Evolutionary conservation across 2,797 vertebrate species (phyloP).

Genomic region (Xiphorhynchus erythropygius): DNA sequence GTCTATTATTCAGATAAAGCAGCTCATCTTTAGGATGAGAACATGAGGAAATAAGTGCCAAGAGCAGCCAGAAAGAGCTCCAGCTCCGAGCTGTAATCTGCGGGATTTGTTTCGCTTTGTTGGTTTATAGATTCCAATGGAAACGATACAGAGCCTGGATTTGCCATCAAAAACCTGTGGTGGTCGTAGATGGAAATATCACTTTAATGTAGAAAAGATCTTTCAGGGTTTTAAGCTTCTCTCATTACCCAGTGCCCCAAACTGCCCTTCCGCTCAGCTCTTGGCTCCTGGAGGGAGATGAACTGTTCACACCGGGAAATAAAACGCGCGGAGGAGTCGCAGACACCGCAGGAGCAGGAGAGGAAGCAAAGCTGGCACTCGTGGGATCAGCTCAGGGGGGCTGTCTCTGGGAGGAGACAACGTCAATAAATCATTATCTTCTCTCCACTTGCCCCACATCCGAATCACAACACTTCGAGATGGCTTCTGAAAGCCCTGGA

Average conservation of each 20-base stretch:
- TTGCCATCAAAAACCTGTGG: fast-evolving
- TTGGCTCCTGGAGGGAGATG: not conserved
- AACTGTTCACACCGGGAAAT: not conserved
- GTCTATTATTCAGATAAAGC: not conserved
- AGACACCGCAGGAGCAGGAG: fast-evolving
- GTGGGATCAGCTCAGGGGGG: not conserved
- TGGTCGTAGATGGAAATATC: fast-evolving
- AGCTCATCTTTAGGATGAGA: not conserved
- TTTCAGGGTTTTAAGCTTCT: not conserved
- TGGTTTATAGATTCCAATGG: not conserved
- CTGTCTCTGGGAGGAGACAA: not conserved
- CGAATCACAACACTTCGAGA: fast-evolving
- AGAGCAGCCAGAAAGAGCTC: not conserved
- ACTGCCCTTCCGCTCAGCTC: not conserved
- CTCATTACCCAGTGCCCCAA: not conserved
- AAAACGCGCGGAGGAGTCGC: fast-evolving
- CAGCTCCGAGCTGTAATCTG: not conserved
- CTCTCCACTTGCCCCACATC: not conserved
- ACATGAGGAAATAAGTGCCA: not conserved
- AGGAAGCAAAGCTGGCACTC: not conserved
- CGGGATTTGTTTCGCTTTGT: not conserved
- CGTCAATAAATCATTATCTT: fast-evolving
- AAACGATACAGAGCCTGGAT: not conserved
- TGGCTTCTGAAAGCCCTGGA: not conserved
- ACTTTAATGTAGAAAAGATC: not conserved